phyloP scores from a whole-genome alignment of 2,113 vertebrate species.

The Myxocyprinus asiaticus region DNA sequence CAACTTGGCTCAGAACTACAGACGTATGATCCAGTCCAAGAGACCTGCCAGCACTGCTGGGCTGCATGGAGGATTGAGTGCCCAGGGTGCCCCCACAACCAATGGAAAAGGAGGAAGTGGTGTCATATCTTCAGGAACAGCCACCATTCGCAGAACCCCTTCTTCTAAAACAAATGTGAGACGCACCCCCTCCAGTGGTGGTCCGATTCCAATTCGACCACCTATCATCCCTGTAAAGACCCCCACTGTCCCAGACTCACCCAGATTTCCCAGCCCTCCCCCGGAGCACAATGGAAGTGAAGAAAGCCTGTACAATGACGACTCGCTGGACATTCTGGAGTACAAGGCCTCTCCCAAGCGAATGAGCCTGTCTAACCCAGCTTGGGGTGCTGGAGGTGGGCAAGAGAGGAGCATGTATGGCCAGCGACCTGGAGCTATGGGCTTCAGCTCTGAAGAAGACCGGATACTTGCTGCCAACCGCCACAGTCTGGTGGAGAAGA shows the following conservation, averaged over 20 bases:
- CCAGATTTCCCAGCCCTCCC: constrained; percentile 67
- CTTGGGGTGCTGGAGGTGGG: constrained; percentile 77
- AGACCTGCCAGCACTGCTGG: constrained; percentile 92
- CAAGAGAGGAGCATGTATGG: constrained; percentile 67
- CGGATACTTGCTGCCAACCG: constrained; percentile 90
- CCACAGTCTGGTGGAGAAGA: constrained; percentile 97
- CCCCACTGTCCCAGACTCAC: constrained; percentile 89
- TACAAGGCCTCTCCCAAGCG: constrained; percentile 88
- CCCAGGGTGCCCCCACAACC: constrained; percentile 62
- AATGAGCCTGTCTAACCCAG: constrained; percentile 87
- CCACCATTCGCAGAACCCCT: constrained; percentile 93
- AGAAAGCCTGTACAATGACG: constrained; percentile 84
- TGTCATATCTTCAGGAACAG: constrained; percentile 83
- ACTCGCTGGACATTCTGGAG: constrained; percentile 71
- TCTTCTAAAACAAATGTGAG: constrained; percentile 93
- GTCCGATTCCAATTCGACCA: constrained; percentile 93
- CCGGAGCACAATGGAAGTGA: constrained; percentile 81
- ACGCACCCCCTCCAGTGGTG: constrained; percentile 88
- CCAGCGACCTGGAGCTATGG: constrained; percentile 64
- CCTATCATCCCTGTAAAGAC: constrained; percentile 94
- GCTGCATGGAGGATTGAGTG: constrained; percentile 78
- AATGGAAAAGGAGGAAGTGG: constrained; percentile 66
- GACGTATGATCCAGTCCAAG: constrained; percentile 97
- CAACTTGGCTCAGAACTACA: constrained; percentile 96
- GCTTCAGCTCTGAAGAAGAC: constrained; percentile 77